phyloP scores from a whole-genome alignment of 2,797 vertebrate species.

The Enteromius treurensis region DNA sequence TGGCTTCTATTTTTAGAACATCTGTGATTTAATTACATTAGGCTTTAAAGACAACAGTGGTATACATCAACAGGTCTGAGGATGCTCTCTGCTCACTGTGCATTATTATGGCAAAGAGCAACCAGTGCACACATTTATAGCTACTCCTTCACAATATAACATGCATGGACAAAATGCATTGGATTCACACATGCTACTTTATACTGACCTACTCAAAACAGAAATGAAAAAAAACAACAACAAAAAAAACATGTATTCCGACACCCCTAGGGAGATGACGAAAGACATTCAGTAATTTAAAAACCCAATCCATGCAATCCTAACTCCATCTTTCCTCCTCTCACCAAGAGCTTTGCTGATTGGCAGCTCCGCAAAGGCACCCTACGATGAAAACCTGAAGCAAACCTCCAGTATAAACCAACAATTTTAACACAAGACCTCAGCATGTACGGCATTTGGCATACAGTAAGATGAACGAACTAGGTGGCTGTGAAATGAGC shows the following conservation, averaged over 20 bases:
- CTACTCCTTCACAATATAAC: not conserved
- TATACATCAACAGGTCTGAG: not conserved
- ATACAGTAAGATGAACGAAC: not conserved
- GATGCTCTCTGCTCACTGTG: not conserved
- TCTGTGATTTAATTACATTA: not conserved
- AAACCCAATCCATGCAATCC: slow-evolving; percentile 7
- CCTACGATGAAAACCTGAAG: not conserved
- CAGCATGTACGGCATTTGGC: not conserved
- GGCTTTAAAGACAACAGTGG: not conserved
- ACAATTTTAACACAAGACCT: slow-evolving; percentile 21
- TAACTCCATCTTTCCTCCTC: slow-evolving; percentile 12
- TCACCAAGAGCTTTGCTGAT: not conserved
- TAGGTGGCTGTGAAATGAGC: slow-evolving; percentile 18
- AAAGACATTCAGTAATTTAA: slow-evolving; percentile 16
- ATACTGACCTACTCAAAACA: not conserved
- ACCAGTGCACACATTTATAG: not conserved
- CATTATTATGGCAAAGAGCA: not conserved
- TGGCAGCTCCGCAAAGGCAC: slow-evolving; percentile 13
- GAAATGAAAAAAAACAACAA: not conserved
- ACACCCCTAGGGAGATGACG: not conserved
- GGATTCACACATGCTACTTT: not conserved
- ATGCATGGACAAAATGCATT: not conserved
- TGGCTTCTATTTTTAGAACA: not conserved
- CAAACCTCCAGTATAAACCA: slow-evolving; percentile 14
- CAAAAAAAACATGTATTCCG: not conserved